Conservation (phyloP, 2,888 invertebrate genomes). For the Oegoconia quadripuncta region DNA sequence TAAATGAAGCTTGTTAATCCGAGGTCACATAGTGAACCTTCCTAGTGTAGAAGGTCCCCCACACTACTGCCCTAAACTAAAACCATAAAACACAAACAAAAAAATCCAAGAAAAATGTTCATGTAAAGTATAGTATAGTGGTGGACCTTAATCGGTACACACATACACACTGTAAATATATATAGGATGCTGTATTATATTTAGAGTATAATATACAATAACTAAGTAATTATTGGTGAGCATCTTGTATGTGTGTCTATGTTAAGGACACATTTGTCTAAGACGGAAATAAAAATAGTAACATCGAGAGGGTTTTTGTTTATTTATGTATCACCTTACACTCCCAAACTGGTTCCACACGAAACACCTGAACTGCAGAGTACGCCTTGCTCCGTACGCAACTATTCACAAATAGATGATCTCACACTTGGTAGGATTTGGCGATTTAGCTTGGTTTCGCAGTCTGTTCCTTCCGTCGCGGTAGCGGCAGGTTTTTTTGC, state of each 20-base stretch:
- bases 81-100: neutral
- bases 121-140: constrained; percentile 11
- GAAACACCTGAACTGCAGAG: neutral
- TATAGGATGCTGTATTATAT: constrained; percentile 75
- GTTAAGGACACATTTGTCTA: constrained; percentile 65
- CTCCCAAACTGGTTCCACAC: constrained; percentile 1
- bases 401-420: too few species aligned
- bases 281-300: constrained; percentile 75
- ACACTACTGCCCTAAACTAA: neutral
- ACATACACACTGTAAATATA: constrained; percentile 70
- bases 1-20: constrained; percentile 48
- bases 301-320: constrained; percentile 54
- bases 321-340: constrained; percentile 32
- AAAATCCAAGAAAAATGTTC: too few species aligned
- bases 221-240: constrained; percentile 51
- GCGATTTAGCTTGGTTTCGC: too few species aligned
- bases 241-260: constrained; percentile 69
- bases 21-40: constrained; percentile 61
- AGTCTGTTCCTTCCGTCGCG: too few species aligned
- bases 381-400: too few species aligned
- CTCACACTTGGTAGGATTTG: too few species aligned
- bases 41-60: constrained; percentile 35
- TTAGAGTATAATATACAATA: constrained; percentile 53
- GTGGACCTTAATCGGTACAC: constrained; percentile 44
- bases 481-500: too few species aligned